These are phyloP conservation scores for Hiodon alosoides DNA, from an alignment of 2,113 vertebrate species.

Conservation along the genomic window DNA sequence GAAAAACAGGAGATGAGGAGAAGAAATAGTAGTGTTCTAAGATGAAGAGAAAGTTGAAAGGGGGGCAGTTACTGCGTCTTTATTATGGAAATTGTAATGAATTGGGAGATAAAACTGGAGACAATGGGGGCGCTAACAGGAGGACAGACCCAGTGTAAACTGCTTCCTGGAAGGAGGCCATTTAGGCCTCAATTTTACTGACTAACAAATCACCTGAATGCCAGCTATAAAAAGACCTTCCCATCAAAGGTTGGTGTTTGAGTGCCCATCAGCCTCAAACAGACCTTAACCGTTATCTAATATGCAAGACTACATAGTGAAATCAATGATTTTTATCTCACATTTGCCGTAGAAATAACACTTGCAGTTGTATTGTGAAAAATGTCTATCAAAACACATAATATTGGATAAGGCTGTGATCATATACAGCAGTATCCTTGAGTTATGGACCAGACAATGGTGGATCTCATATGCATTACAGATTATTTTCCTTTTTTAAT, in stretches of 20 bases:
- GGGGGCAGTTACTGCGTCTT: slow-evolving; percentile 69
- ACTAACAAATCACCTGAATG: slow-evolving; percentile 37
- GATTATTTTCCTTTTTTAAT: too few species aligned
- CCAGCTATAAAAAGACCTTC: slow-evolving; percentile 50
- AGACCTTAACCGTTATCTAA: slow-evolving; percentile 39
- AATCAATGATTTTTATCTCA: too few species aligned
- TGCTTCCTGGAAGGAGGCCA: slow-evolving; percentile 36
- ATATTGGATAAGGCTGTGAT: too few species aligned
- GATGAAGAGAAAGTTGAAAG: slow-evolving; percentile 69
- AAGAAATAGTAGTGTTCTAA: slow-evolving; percentile 44
- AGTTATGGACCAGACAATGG: too few species aligned
- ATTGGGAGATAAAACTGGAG: slow-evolving; percentile 8
- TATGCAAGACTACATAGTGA: too few species aligned
- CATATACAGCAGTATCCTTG: too few species aligned
- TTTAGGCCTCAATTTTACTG: slow-evolving; percentile 30
- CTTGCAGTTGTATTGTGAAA: too few species aligned
- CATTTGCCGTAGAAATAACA: too few species aligned
- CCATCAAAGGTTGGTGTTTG: slow-evolving; percentile 63
- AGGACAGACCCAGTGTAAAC: slow-evolving; percentile 16
- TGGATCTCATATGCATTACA: too few species aligned
- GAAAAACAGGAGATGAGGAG: slow-evolving; percentile 10
- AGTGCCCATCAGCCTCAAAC: slow-evolving; percentile 40
- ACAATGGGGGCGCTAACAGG: slow-evolving; percentile 18
- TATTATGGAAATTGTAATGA: slow-evolving; percentile 49
- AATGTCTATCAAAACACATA: too few species aligned